Conservation (phyloP, 2,888 invertebrate genomes). For the Drosophila dives region DNA sequence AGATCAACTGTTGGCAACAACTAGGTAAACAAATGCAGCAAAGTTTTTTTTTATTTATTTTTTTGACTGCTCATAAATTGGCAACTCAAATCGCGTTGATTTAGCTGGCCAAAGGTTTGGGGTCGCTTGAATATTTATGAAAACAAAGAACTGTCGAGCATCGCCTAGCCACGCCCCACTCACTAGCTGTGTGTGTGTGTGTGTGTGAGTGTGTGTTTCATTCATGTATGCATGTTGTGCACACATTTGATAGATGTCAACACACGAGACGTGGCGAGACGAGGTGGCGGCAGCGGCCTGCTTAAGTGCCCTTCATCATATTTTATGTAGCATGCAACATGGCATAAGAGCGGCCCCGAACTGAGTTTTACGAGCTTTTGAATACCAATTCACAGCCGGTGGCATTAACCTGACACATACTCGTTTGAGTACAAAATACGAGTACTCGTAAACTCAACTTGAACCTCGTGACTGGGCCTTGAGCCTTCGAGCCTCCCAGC, state of each 20-base stretch:
- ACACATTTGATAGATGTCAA: slow-evolving; percentile 77
- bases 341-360: slow-evolving; percentile 9
- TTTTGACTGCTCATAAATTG: slow-evolving; percentile 51
- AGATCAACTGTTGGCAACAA: not conserved
- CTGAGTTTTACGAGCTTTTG: slow-evolving; percentile 64
- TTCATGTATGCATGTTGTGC: slow-evolving; percentile 72
- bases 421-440: slow-evolving; percentile 26
- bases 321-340: slow-evolving; percentile 68
- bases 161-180: slow-evolving; percentile 13
- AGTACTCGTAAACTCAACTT: slow-evolving; percentile 55
- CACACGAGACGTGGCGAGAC: slow-evolving; percentile 36
- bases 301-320: slow-evolving; percentile 76
- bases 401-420: slow-evolving; percentile 54
- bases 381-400: slow-evolving; percentile 65
- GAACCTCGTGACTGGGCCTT: slow-evolving; percentile 43
- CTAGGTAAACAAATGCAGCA: slow-evolving; percentile 56
- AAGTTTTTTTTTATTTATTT: slow-evolving; percentile 34
- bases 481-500: slow-evolving; percentile 4
- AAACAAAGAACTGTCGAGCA: slow-evolving; percentile 49
- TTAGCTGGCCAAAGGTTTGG: slow-evolving; percentile 44
- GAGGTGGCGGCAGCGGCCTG: slow-evolving; percentile 28
- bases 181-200: slow-evolving; percentile 1
- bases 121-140: slow-evolving; percentile 73
- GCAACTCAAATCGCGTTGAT: slow-evolving; percentile 39
- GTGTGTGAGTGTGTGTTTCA: slow-evolving; percentile 40